Conservation (phyloP, 1,140 invertebrate species). For the Palaemon carinicauda region DNA sequence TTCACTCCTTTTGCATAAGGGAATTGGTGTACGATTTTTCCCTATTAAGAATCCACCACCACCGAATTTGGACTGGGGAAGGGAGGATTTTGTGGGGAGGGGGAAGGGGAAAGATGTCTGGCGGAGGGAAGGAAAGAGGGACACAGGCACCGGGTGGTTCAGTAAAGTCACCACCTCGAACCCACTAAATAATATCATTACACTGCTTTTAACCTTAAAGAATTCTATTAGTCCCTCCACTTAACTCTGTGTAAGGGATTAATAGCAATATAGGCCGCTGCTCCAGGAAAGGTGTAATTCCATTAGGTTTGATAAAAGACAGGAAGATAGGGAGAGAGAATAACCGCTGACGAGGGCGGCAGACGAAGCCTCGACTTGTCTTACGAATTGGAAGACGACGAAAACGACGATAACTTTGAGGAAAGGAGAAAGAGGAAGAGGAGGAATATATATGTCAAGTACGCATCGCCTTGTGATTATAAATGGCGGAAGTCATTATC, state of each 20-base stretch:
- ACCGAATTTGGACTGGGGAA: not conserved
- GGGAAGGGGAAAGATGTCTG: not conserved
- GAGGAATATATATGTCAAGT: too few species aligned
- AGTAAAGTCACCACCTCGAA: slow-evolving; percentile 14
- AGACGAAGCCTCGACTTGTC: not conserved
- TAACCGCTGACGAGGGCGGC: not conserved
- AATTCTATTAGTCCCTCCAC: slow-evolving; percentile 51
- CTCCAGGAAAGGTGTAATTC: slow-evolving; percentile 34
- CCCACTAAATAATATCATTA: slow-evolving; percentile 52
- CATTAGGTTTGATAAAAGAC: slow-evolving; percentile 24
- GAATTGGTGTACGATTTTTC: not conserved
- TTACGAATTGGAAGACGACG: too few species aligned
- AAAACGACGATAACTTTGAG: too few species aligned
- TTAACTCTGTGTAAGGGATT: slow-evolving; percentile 52
- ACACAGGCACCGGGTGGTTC: not conserved
- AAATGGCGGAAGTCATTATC: too few species aligned
- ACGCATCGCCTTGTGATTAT: too few species aligned
- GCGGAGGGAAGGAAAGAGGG: not conserved
- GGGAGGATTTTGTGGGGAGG: not conserved
- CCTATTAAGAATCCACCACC: too few species aligned
- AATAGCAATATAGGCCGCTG: slow-evolving; percentile 34
- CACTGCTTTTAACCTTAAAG: slow-evolving; percentile 55
- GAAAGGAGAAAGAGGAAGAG: too few species aligned
- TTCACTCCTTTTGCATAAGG: not conserved
- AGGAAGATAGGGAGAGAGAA: not conserved